Base-by-base conservation (phyloP, 2,888 invertebrate species). In the Dicyrtoma fusca region DNA sequence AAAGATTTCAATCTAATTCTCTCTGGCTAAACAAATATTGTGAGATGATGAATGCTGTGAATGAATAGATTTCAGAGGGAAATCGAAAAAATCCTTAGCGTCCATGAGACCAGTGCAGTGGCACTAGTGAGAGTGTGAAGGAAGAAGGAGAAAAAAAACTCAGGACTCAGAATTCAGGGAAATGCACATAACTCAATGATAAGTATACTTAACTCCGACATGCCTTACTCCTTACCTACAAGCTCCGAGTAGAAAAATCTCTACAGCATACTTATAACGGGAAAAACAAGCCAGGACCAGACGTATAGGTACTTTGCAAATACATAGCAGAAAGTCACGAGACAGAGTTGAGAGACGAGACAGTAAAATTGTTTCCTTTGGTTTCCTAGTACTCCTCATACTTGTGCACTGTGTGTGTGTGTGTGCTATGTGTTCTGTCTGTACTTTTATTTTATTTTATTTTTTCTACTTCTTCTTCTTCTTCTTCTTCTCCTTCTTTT, bases 1-100 rank as follows among this genome's bases (percentile, higher is more conserved):
- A 65, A 71, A 71, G 66, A 66, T 65, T 71, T 71, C 65, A 65
- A 71, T 71, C 64, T 64, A 71, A 71, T 71, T 71, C 71, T 71
- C 49, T 66, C 65, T 71, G 65, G 53, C 65, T 59, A 65, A 65
- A 71, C 65, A 65, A 71, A 65, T 66, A 71, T 64, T 57, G 57
- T 65, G 71, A 71, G 71, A 71, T 71, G 71, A 71, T 71, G 71
- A 71, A 71, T 71, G 71, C 71, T 45, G 25, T 13, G 49, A 57
- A 71, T 71, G 71, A 71, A 71, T 71, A 71, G 71, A 71, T 66
- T 71, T 71, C 19, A 19, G 64, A 71, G 65, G 53, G 47, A 71
- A 71, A 71, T 71, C 47, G 66, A 71, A 71, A n/a, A 71, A 71
- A 71, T 65, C 65, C 62, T 71, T 42, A 17, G 53, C 51, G 63